phyloP scores from a whole-genome alignment of 1,140 invertebrate genomes.

The Dreissena polymorpha region DNA sequence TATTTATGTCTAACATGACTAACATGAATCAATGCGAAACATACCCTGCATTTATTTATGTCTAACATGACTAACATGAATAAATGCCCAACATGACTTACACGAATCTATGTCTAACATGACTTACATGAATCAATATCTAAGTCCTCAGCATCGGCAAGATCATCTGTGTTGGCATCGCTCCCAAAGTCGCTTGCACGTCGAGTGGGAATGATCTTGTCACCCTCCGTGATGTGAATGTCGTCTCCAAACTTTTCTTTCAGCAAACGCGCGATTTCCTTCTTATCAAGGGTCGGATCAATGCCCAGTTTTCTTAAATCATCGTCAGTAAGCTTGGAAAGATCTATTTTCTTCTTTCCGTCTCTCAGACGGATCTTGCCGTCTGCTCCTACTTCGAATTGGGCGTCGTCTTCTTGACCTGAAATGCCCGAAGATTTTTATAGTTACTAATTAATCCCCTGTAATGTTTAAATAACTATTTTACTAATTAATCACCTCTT shows the following conservation, averaged over 20 bases:
- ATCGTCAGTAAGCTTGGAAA: conserved; percentile 75
- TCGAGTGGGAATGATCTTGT: conserved; percentile 73
- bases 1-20: too few species aligned
- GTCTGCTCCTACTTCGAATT: conserved; percentile 76
- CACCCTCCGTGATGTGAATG: conserved; percentile 69
- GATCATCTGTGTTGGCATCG: conserved; percentile 74
- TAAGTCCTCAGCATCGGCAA: conserved; percentile 78
- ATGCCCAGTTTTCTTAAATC: conserved; percentile 75
- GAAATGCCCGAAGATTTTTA: background rate
- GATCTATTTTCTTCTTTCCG: conserved; percentile 78
- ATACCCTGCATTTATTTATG: too few species aligned
- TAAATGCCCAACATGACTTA: too few species aligned
- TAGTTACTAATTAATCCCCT: too few species aligned
- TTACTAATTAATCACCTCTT: too few species aligned
- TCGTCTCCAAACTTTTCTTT: conserved; percentile 78
- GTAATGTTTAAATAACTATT: too few species aligned
- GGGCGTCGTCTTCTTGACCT: conserved; percentile 72
- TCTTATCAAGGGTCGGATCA: conserved; percentile 74
- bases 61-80: too few species aligned
- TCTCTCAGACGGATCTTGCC: conserved; percentile 72
- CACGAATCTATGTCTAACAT: background rate
- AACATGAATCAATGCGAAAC: too few species aligned
- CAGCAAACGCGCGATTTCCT: conserved; percentile 75
- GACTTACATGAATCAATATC: conserved; percentile 75
- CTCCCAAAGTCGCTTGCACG: conserved; percentile 73